phyloP scores from a whole-genome alignment of 2,888 invertebrate genomes.

The Anaspis maculata region DNA sequence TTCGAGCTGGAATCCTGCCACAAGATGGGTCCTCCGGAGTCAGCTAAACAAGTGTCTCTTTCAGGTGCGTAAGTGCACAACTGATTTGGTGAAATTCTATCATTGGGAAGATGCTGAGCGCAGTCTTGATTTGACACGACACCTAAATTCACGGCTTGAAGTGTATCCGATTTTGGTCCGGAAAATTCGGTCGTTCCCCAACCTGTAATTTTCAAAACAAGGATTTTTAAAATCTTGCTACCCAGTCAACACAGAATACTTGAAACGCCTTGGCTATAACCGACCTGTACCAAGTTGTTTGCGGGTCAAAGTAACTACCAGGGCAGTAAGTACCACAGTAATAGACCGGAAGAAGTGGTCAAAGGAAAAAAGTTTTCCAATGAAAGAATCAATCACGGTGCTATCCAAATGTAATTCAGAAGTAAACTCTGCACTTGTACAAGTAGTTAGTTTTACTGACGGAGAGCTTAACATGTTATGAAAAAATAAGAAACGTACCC shows the following conservation, averaged over 20 bases:
- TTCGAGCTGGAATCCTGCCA: conserved; percentile 43
- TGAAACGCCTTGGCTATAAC: not conserved
- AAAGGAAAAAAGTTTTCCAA: too few species aligned
- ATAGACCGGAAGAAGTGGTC: too few species aligned
- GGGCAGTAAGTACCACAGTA: not conserved
- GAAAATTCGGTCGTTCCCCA: conserved; percentile 51
- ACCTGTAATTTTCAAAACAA: conserved; percentile 39
- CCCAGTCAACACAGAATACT: not conserved
- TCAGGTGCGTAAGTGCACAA: conserved; percentile 23
- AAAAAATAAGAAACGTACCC: conserved; percentile 44
- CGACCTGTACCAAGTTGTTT: not conserved
- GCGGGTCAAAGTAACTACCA: not conserved
- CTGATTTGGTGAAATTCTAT: conserved; percentile 25
- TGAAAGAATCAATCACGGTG: too few species aligned
- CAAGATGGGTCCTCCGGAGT: conserved; percentile 31
- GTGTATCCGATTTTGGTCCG: conserved; percentile 44
- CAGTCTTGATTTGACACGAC: conserved; percentile 46
- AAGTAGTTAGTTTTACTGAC: too few species aligned
- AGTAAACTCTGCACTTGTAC: too few species aligned
- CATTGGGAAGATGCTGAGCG: conserved; percentile 17
- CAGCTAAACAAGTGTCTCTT: conserved; percentile 29
- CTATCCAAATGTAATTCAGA: too few species aligned
- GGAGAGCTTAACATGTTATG: too few species aligned
- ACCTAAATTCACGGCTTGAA: conserved; percentile 47
- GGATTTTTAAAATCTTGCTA: not conserved